phyloP scores from a whole-genome alignment of 2,888 invertebrate genomes.

The Meiosimyza platycephala region DNA sequence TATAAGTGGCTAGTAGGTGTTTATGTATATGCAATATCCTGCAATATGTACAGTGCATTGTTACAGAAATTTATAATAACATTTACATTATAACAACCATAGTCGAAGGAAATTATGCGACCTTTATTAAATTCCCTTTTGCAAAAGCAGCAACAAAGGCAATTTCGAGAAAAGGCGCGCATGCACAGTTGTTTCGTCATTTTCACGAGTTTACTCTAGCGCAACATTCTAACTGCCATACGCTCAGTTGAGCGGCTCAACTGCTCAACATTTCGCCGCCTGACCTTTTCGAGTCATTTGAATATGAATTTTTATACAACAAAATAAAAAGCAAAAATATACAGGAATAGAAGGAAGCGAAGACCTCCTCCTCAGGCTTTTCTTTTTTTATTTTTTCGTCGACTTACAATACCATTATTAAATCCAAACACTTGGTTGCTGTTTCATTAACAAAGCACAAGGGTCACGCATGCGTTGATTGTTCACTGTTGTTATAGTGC shows the following conservation, averaged over 20 bases:
- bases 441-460: conserved; percentile 1
- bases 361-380: conserved; percentile 9
- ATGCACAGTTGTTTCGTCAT: conserved; percentile 8
- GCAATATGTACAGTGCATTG: too few species aligned
- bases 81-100: too few species aligned
- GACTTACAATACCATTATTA: too few species aligned
- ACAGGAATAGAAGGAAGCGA: conserved; percentile 1
- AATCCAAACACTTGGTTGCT: conserved; percentile 5
- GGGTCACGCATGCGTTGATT: conserved; percentile 30
- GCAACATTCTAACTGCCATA: conserved; percentile 21
- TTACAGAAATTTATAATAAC: too few species aligned
- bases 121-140: too few species aligned
- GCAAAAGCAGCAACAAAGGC: too few species aligned
- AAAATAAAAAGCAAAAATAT: neutral
- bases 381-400: neutral
- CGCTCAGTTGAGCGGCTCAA: neutral
- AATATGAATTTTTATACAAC: neutral
- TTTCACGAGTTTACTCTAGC: conserved; percentile 19
- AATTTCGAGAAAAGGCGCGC: conserved; percentile 18
- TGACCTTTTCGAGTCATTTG: conserved; percentile 9
- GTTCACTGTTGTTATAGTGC: conserved; percentile 8
- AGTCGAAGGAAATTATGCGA: too few species aligned
- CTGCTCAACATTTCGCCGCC: neutral
- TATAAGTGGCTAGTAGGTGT: too few species aligned
- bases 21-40: too few species aligned